Evolutionary conservation across 2,888 invertebrate species (phyloP).

Genomic region (Unio pictorum): DNA sequence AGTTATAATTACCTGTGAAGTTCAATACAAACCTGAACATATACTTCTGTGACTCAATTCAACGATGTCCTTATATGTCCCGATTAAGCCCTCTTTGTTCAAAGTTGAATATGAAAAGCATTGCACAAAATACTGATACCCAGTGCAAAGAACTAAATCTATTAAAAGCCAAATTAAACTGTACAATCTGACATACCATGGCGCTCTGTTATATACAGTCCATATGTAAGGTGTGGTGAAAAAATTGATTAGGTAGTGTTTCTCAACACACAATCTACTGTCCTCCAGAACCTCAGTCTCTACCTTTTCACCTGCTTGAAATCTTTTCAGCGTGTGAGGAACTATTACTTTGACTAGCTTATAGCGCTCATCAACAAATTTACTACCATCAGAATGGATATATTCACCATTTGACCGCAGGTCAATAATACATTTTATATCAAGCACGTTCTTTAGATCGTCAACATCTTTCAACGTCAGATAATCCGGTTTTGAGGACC

Average conservation of each 20-base stretch:
- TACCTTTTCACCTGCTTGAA: slow-evolving; percentile 31
- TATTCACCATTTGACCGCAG: slow-evolving; percentile 58
- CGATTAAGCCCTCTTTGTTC: slow-evolving; percentile 42
- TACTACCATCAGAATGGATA: slow-evolving; percentile 35
- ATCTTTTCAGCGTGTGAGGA: slow-evolving; percentile 28
- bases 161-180: slow-evolving; percentile 5
- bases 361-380: slow-evolving; percentile 50
- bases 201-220: slow-evolving; percentile 48
- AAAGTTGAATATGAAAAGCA: slow-evolving; percentile 42
- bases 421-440: slow-evolving; percentile 58
- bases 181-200: slow-evolving; percentile 51
- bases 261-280: slow-evolving; percentile 4
- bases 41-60: slow-evolving; percentile 39
- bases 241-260: slow-evolving; percentile 56
- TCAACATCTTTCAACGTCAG: slow-evolving; percentile 42
- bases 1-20: not conserved
- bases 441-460: slow-evolving; percentile 35
- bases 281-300: slow-evolving; percentile 4
- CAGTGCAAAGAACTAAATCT: slow-evolving; percentile 15
- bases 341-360: slow-evolving; percentile 43
- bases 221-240: slow-evolving; percentile 47
- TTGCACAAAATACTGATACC: slow-evolving; percentile 41
- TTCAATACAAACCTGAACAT: slow-evolving; percentile 46
- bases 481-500: slow-evolving; percentile 63
- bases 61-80: slow-evolving; percentile 57